Evolutionary conservation across 2,113 vertebrate species (phyloP), one percentile per base, ranked within the genome.

Genomic region (Myotis lucifugus): DNA sequence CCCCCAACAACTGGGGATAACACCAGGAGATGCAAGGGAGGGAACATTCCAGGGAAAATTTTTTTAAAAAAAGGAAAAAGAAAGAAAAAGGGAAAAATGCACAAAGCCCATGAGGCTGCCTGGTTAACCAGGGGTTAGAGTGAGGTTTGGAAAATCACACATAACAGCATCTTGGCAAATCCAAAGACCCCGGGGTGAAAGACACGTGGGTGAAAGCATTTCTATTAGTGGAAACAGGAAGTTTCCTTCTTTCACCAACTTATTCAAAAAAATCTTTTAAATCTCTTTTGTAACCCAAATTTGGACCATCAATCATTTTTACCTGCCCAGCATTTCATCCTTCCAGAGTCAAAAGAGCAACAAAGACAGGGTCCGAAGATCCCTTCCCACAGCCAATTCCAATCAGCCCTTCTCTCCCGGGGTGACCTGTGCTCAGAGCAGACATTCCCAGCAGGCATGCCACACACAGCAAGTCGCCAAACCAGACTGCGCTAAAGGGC

Each of bases 391-490:
- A 98, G 97, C 98, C 97, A 40, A 95, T 97, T 98, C 98, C 98
- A 98, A 98, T 97, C 95, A 98, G 95, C 93, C 98, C 98, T 59
- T 40, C 97, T 94, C 98, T 98, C 98, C 98, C 98, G 98, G 98
- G 98, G 98, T 98, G 98, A 98, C 98, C 97, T 98, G 97, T 98
- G 98, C 93, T 83, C 97, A 97, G 98, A 98, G 98, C 98, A 98
- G 98, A 97, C 94, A 97, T n/a, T 11, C 93, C 84, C 95, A 96
- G 27, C 2, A 18, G 69, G 40, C 67, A 40, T 91, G 97, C 96
- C 66, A 78, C 78, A 95, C 79, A 90, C 67, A 96, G 95, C 95
- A 86, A 96, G 46, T 6, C 6, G 37, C 93, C 69, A 1, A 76
- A 74, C 66, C 34, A 94, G 74, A 94, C 12, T 0, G 29, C 1